Evolutionary conservation across 2,797 vertebrate species (phyloP).

Genomic region (Lophius americanus): DNA sequence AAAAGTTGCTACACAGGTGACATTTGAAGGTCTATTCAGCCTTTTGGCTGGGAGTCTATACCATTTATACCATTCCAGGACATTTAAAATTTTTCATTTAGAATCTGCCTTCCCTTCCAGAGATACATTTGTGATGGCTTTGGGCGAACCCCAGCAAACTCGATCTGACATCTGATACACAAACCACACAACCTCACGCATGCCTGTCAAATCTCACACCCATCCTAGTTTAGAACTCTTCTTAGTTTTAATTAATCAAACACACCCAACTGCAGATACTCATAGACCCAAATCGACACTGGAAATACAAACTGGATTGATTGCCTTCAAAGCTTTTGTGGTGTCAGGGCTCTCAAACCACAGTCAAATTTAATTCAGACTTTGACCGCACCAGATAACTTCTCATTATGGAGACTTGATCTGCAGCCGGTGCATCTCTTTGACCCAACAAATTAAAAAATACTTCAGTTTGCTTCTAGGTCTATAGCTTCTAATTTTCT

Average conservation of each 20-base stretch:
- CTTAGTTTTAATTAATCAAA: constrained; percentile 50
- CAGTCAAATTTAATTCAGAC: constrained; percentile 53
- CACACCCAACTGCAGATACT: constrained; percentile 19
- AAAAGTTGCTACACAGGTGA: constrained; percentile 59
- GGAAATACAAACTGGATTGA: constrained; percentile 34
- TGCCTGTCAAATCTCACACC: constrained; percentile 71
- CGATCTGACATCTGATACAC: constrained; percentile 63
- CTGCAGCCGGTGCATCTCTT: not conserved
- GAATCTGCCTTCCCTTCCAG: constrained; percentile 33
- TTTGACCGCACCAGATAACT: constrained; percentile 6
- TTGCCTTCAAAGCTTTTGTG: constrained; percentile 49
- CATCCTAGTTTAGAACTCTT: constrained; percentile 36
- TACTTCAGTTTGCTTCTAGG: too few relatives aligned
- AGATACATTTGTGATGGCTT: constrained; percentile 58
- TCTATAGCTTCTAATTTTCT: too few relatives aligned
- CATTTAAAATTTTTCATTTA: constrained; percentile 48
- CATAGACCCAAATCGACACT: constrained; percentile 24
- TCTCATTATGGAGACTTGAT: constrained; percentile 23
- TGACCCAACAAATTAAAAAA: constrained; percentile 11
- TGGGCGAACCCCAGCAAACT: constrained; percentile 44
- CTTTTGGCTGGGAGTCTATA: constrained; percentile 38
- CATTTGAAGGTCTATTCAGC: constrained; percentile 55
- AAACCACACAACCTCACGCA: constrained; percentile 50
- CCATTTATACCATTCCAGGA: constrained; percentile 31
- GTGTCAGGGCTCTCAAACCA: constrained; percentile 46